Evolutionary conservation across 2,888 invertebrate species (phyloP).

Genomic region (Gerris lacustris): DNA sequence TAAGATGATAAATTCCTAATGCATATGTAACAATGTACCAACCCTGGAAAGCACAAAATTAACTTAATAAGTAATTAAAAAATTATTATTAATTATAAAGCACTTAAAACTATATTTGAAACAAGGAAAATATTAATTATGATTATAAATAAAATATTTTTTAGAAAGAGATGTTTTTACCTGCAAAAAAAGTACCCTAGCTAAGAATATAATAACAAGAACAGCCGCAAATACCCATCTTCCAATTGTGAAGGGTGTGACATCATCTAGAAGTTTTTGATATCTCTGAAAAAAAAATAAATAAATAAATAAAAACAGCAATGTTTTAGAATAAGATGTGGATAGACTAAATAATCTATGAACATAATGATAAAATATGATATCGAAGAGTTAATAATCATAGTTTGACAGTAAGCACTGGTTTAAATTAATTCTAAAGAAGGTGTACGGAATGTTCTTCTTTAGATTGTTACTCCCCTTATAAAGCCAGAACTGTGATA

Average conservation of each 20-base stretch:
- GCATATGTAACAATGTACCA: slow-evolving; percentile 99
- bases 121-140: not conserved
- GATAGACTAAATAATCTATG: slow-evolving; percentile 3
- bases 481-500: no score
- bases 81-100: not conserved
- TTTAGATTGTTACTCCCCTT: no score
- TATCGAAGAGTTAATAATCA: no score
- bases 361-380: no score
- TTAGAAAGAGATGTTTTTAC: slow-evolving; percentile 37
- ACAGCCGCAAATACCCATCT: slow-evolving; percentile 67
- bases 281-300: slow-evolving; percentile 46
- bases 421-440: no score
- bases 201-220: slow-evolving; percentile 58
- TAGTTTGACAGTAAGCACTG: no score
- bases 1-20: slow-evolving; percentile 96
- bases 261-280: slow-evolving; percentile 72
- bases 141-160: not conserved
- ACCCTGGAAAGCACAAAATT: slow-evolving; percentile 55
- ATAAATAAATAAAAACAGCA: not conserved
- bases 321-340: not conserved
- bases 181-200: slow-evolving; percentile 71
- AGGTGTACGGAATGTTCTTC: no score
- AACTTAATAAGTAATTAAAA: not conserved
- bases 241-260: slow-evolving; percentile 67
- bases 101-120: not conserved